phyloP scores from a whole-genome alignment of 2,888 invertebrate species.

The Dryobotodes eremita region DNA sequence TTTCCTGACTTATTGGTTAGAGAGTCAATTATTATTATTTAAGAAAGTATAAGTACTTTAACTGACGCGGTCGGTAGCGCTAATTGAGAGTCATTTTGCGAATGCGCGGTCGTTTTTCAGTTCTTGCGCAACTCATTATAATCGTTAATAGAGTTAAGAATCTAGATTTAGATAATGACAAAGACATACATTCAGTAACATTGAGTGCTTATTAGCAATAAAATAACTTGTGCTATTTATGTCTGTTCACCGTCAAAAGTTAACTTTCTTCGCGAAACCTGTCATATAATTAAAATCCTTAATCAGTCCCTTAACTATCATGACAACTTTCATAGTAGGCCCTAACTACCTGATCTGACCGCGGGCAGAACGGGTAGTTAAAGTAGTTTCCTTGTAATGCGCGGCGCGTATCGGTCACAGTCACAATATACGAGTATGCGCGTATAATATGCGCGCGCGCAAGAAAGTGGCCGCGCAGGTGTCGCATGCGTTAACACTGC shows the following conservation, averaged over 20 bases:
- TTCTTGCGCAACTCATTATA: slow-evolving; percentile 17
- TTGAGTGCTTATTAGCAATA: background rate
- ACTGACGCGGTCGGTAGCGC: slow-evolving; percentile 11
- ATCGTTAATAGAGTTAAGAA: background rate
- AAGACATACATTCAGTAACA: background rate
- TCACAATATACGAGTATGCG: slow-evolving; percentile 49
- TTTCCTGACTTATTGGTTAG: slow-evolving; percentile 57
- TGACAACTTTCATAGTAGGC: slow-evolving; percentile 49
- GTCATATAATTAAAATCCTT: slow-evolving; percentile 26
- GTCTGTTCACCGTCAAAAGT: slow-evolving; percentile 9
- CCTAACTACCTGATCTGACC: no score
- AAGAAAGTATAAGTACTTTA: slow-evolving; percentile 50
- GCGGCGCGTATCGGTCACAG: slow-evolving; percentile 45
- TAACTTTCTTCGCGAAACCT: slow-evolving; percentile 45
- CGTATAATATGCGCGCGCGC: slow-evolving; percentile 53
- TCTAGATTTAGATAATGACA: slow-evolving; percentile 5
- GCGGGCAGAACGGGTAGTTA: slow-evolving; percentile 36
- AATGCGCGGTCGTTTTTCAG: background rate
- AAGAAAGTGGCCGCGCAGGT: slow-evolving; percentile 74
- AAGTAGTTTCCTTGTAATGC: slow-evolving; percentile 42
- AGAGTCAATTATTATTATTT: slow-evolving; percentile 49
- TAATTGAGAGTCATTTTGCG: slow-evolving; percentile 43
- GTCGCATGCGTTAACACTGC: slow-evolving; percentile 64
- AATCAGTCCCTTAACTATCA: slow-evolving; percentile 34
- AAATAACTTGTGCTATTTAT: slow-evolving; percentile 1